Conservation (phyloP, 2,113 vertebrate genomes). For the Gnathonemus longibarbis region DNA sequence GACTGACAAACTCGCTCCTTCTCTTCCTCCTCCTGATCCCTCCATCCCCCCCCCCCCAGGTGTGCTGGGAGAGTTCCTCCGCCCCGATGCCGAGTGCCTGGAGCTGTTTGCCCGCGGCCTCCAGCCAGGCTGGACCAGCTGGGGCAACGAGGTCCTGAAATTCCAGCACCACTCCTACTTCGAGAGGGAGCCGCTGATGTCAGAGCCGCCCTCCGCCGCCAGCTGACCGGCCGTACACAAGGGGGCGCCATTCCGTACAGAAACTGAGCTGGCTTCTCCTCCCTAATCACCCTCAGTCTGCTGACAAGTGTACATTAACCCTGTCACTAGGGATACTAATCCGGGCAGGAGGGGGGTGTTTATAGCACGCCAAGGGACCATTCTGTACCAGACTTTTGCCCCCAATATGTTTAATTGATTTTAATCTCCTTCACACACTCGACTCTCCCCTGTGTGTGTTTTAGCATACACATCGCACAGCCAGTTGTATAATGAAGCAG, state of each 20-base stretch:
- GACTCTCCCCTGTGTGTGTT: neutral
- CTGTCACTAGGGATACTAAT: neutral
- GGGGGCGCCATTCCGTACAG: neutral
- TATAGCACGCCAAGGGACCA: neutral
- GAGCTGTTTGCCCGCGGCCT: conserved; percentile 90
- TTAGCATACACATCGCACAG: neutral
- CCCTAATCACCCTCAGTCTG: neutral
- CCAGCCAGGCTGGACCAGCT: conserved; percentile 90
- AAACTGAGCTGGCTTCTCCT: neutral
- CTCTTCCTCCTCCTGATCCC: neutral
- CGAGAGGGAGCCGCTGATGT: conserved; percentile 27
- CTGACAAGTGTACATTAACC: neutral
- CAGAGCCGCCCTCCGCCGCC: neutral
- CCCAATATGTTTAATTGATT: neutral
- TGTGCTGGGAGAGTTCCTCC: conserved; percentile 63
- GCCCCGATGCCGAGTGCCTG: conserved; percentile 63
- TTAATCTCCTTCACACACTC: neutral
- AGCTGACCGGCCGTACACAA: conserved; percentile 1
- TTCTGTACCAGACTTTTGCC: neutral
- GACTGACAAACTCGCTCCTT: conserved; percentile 33
- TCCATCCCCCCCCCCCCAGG: conserved; percentile 45
- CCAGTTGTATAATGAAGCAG: neutral
- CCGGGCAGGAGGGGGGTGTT: neutral
- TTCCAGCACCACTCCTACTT: conserved; percentile 84
- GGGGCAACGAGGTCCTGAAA: conserved; percentile 95